A percentile compares a stretch with the other conserved stretches of the same genome.
phyloP scores from a whole-genome alignment of 37 sponge, comb jelly and placozoan species.

The Haliclona indistincta region DNA sequence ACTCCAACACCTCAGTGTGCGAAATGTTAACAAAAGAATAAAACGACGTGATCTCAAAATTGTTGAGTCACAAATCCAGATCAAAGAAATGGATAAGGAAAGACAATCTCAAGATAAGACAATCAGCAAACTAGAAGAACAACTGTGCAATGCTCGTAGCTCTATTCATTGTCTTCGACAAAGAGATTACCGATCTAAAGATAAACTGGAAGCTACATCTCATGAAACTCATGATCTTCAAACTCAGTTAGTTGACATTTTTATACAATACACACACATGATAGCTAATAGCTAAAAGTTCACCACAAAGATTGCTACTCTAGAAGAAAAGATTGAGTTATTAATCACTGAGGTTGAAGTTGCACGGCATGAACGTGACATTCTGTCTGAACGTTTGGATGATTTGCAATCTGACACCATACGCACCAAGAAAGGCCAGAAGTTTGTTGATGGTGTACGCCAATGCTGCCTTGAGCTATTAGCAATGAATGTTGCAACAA shows the following conservation, averaged over 20 bases:
- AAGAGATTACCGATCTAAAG: neutral
- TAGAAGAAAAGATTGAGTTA: no score
- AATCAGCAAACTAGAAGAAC: neutral
- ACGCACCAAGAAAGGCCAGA: conserved; percentile 9
- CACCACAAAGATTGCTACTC: no score
- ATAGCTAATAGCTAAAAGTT: neutral
- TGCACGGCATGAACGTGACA: conserved; percentile 9
- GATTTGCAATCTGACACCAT: no score
- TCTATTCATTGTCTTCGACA: conserved; percentile 4
- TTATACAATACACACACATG: no score
- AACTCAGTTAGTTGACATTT: neutral
- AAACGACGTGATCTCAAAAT: no score
- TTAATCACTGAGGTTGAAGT: neutral
- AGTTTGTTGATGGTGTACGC: conserved; percentile 13
- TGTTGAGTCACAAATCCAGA: neutral
- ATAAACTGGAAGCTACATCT: neutral
- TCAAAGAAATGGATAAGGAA: neutral
- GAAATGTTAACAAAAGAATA: no score
- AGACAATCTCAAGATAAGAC: conserved; percentile 5
- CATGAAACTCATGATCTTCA: neutral
- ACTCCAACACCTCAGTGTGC: no score
- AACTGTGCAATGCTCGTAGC: neutral
- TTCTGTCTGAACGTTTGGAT: conserved; percentile 5
- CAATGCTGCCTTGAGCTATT: no score
- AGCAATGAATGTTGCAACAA: neutral